Evolutionary conservation across 2,888 invertebrate species (phyloP), one percentile per base, ranked within the genome.

Genomic region (Dysmachus trigonus): DNA sequence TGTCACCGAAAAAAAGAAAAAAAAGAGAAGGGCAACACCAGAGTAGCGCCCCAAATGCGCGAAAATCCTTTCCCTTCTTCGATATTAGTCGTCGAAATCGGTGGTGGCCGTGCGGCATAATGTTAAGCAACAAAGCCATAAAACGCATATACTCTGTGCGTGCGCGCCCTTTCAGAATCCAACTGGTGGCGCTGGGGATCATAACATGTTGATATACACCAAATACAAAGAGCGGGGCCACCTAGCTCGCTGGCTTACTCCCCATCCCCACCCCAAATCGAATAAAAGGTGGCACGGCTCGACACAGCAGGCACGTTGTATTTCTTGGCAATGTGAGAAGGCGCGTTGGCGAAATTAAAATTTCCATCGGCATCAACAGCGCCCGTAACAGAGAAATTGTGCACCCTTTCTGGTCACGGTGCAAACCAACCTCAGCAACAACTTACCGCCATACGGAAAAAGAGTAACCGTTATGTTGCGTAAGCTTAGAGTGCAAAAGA

Each of bases 361-460:
- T 73, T 33, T 73, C 73, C 31, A 62, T 62, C 27, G 62, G 27
- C 62, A 73, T 31, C 33, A 73, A 73, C 73, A 73, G 73, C 18
- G 35, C 33, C 73, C n/a, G 73, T 18, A 73, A 77, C 38, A 72
- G 71, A 72, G 27, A 72, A 83, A 83, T 83, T 72, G 83, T 83
- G 83, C 72, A 83, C 83, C 83, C 71, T n/a, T 76, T 85, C 77
- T 62, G 76, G 85, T 85, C 77, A 85, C 71, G 77, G 79, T 53
- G 31, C 62, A 82, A 72, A 83, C 83, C 71, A 83, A 83, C 83
- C 83, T 83, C 83, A 83, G 83, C 83, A 83, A 83, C 83, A 83
- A 83, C 83, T 83, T 83, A 83, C 38, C 71, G 30, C 72, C 83
- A 83, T 83, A 83, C 83, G 62, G 27, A 10, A 85, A 77, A 38